Evolutionary conservation across 1,140 invertebrate genomes (phyloP), one percentile per base, ranked within the genome.

Genomic region (Eumaeus atala): DNA sequence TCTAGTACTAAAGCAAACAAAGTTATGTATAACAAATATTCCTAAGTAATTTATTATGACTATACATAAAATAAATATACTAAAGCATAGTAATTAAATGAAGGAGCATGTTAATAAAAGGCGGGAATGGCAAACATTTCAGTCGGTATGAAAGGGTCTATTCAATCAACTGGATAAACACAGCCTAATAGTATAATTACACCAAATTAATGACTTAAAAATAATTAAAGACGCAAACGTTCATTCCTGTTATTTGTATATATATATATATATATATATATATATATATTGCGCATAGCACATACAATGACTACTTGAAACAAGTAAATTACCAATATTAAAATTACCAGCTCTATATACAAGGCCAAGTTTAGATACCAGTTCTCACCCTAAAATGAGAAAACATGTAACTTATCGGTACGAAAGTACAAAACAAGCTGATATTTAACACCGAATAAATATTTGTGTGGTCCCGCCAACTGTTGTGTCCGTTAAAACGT

Each of bases 391-490:
- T 28, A 28, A 28, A 40, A 12, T 42, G 12, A 11, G n/a, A 42
- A 42, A 42, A 14, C n/a, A 14, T n/a, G n/a, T n/a, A 16, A 44
- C 40, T 16, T 16, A 44, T 44, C 14, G 14, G 14, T 44, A 12
- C n/a, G 14, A 28, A 51, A 51, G 21, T 40, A 28, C 37, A 50
- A 49, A 59, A 42, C 37, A 54, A 59, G 35, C 48, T 51, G 50
- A 52, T 50, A 61, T 53, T 61, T 12, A 34, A 44, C 50, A 56
- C 54, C 42, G 18, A 18, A 16, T 50, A 56, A 68, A 70, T 64
- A 66, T 67, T 65, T 72, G 72, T 72, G 71, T 66, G 66, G 64
- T 68, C 61, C 51, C 48, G 56, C 53, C 63, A 62, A 58, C 61
- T 59, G 59, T 47, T 60, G 56, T 61, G 63, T 62, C 57, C 64